Evolutionary conservation across 1,140 invertebrate species (phyloP), one percentile per base, ranked within the genome.

Genomic region (Dendrolimus punctatus): DNA sequence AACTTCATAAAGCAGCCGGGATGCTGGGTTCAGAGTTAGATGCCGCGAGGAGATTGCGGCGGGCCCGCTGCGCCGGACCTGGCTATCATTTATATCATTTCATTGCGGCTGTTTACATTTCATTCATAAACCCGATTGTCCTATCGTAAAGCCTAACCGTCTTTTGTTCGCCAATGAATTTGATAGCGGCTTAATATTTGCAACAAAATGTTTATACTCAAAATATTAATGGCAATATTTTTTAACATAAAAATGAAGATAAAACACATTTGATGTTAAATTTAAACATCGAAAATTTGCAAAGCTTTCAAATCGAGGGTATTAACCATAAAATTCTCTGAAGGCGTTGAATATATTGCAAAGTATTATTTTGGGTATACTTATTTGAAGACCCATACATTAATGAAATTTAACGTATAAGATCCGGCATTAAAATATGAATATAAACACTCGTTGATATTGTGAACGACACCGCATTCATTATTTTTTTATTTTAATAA

Each of bases 21-120:
- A 51, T 52, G 40, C 53, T 57, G 61, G 57, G 66, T 62, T 64
- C 67, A 55, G 49, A 57, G 57, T 60, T 61, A 81, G 82, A 85
- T 85, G 78, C 78, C 82, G 80, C 78, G 65, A 54, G 4, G 53
- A 71, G 82, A 85, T 85, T 76, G 73, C 51, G 59, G 61, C 48
- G 50, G 61, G 55, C 62, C 69, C 53, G 58, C 55, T 55, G 50
- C 49, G 58, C 60, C 50, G 8, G 51, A 40, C 71, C 62, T 49
- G 45, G 62, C 74, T 78, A 80, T 83, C 78, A 76, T 76, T 85
- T 83, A 80, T 80, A 83, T 76, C 71, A 74, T 79, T 82, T 83
- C 82, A 80, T 85, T 82, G 76, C 72, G 75, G 66, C 71, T 75
- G 70, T 78, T 82, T 80, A 80, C 77, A 80, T 82, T 85, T 85